Evolutionary conservation across 2,888 invertebrate genomes (phyloP).

Genomic region (Eumerus sabulonum): DNA sequence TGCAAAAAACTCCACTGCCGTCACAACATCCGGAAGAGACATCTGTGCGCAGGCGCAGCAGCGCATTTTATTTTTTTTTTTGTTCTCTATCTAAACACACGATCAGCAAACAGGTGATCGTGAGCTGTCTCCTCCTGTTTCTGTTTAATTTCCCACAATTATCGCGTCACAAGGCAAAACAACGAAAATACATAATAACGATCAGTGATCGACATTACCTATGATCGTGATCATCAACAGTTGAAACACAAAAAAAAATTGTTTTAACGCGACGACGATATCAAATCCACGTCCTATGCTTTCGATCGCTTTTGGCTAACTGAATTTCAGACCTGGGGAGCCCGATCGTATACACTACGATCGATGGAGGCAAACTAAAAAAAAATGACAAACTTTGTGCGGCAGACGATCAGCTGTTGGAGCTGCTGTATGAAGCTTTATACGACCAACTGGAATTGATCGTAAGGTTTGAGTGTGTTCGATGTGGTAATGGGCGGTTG

Average conservation of each 20-base stretch:
- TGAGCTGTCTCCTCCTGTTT: conserved; percentile 29
- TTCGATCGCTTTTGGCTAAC: conserved; percentile 60
- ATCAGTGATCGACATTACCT: conserved; percentile 48
- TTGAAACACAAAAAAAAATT: conserved; percentile 23
- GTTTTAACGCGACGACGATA: conserved; percentile 48
- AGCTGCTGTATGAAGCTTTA: conserved; percentile 39
- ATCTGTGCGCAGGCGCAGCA: conserved; percentile 48
- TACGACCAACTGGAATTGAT: conserved; percentile 18
- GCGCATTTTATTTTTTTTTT: no score
- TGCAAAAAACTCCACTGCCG: conserved; percentile 50
- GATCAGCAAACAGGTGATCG: conserved; percentile 64
- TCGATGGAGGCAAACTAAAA: conserved; percentile 33
- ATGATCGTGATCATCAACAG: conserved; percentile 30
- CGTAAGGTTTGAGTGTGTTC: conserved; percentile 19
- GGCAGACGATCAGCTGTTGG: conserved; percentile 20
- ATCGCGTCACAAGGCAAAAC: conserved; percentile 31
- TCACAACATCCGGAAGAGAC: conserved; percentile 57
- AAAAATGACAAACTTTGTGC: conserved; percentile 28
- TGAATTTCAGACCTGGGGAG: conserved; percentile 49
- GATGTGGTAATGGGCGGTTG: conserved; percentile 16
- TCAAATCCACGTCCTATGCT: conserved; percentile 53
- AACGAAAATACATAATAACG: conserved; percentile 1
- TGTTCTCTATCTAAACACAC: conserved; percentile 45
- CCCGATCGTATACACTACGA: conserved; percentile 28
- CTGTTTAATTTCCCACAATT: conserved; percentile 33